phyloP scores from a whole-genome alignment of 2,888 invertebrate genomes.

The Azorinus chamasolen region DNA sequence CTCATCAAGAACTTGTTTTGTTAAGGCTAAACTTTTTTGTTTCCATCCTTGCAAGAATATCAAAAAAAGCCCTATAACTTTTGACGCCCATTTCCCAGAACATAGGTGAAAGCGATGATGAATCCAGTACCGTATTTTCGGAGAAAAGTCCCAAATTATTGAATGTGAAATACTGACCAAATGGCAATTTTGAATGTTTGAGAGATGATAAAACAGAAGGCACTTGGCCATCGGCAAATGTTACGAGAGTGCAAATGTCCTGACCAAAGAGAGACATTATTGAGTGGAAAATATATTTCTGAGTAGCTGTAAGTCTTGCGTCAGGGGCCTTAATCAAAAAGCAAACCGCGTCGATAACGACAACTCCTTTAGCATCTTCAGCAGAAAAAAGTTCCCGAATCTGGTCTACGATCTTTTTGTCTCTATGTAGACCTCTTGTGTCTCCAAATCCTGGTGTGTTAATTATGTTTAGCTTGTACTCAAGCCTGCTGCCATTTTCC shows the following conservation, averaged over 20 bases:
- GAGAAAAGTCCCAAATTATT: slow-evolving; percentile 67
- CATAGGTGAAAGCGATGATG: slow-evolving; percentile 35
- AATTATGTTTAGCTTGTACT: slow-evolving; percentile 37
- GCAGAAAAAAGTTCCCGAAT: slow-evolving; percentile 24
- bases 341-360: slow-evolving; percentile 63
- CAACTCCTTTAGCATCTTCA: slow-evolving; percentile 38
- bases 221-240: slow-evolving; percentile 65
- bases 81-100: slow-evolving; percentile 65
- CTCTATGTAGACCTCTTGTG: slow-evolving; percentile 34
- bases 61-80: slow-evolving; percentile 57
- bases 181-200: slow-evolving; percentile 52
- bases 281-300: slow-evolving; percentile 63
- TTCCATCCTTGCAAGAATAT: slow-evolving; percentile 37
- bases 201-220: slow-evolving; percentile 62
- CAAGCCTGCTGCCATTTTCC: slow-evolving; percentile 16
- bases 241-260: slow-evolving; percentile 60
- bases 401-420: slow-evolving; percentile 34
- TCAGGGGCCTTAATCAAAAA: slow-evolving; percentile 66
- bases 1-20: slow-evolving; percentile 57
- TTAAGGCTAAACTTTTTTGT: slow-evolving; percentile 60
- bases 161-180: slow-evolving; percentile 46
- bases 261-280: slow-evolving; percentile 65
- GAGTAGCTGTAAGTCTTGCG: slow-evolving; percentile 57
- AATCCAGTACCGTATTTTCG: slow-evolving; percentile 21
- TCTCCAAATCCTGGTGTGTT: slow-evolving; percentile 52